Conservation (phyloP, 2,113 vertebrate genomes). For the Anguilla rostrata region DNA sequence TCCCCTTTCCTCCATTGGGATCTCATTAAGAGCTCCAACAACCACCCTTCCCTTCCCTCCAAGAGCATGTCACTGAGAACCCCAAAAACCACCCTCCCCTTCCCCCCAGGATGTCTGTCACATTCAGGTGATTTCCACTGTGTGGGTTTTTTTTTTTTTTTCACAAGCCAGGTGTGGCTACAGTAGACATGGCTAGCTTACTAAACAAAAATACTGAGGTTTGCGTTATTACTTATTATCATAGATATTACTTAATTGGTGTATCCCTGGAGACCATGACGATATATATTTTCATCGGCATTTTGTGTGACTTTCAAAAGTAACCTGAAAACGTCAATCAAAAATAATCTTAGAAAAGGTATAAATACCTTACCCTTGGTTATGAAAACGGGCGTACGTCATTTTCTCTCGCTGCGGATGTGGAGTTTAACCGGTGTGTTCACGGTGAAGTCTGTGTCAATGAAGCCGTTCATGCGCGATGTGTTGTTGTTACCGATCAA, state of each 20-base stretch:
- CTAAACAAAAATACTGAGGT: background rate
- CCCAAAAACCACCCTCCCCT: conserved; percentile 3
- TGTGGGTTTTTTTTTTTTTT: background rate
- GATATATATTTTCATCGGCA: background rate
- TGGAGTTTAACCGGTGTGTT: background rate
- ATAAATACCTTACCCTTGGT: background rate
- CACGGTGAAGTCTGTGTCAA: background rate
- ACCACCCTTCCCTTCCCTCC: background rate
- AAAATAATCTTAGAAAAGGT: too few relatives aligned
- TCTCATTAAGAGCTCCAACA: too few relatives aligned
- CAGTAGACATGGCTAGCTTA: background rate
- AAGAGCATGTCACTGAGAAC: conserved; percentile 1
- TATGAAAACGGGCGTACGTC: background rate
- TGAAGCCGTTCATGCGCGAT: background rate
- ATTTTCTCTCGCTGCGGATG: background rate
- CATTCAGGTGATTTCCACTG: background rate
- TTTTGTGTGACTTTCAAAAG: background rate
- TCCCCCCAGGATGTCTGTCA: conserved; percentile 14
- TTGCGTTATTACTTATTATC: background rate
- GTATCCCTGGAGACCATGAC: too few relatives aligned
- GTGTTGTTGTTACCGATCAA: background rate
- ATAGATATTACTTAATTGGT: background rate
- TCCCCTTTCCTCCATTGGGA: too few relatives aligned
- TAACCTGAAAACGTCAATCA: background rate
- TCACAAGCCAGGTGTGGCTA: background rate